A percentile compares a stretch with the other conserved stretches of the same genome.
phyloP scores from a whole-genome alignment of 1,140 invertebrate species.

The Ips nitidus region DNA sequence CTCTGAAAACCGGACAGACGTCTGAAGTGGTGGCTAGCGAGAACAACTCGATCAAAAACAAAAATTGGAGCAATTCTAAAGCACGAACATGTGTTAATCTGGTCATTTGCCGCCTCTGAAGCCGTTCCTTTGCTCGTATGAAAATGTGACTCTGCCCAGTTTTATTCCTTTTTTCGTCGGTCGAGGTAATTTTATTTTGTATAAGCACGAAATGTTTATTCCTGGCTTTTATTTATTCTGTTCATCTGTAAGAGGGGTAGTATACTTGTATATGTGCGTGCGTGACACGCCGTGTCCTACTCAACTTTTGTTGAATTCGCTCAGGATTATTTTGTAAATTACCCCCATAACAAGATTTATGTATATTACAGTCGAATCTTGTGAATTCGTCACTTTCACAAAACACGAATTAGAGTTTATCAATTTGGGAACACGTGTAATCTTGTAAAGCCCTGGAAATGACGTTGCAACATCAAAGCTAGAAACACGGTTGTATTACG shows the following conservation, averaged over 20 bases:
- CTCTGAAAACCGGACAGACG: constrained; percentile 33
- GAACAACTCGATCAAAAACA: constrained; percentile 35
- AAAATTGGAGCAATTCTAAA: constrained; percentile 38
- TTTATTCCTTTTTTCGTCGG: constrained; percentile 18
- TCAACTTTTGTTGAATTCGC: background rate
- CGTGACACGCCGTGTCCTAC: constrained; percentile 13
- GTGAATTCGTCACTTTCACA: no score
- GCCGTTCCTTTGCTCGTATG: constrained; percentile 20
- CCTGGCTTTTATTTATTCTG: constrained; percentile 22
- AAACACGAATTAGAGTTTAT: no score
- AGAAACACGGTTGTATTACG: no score
- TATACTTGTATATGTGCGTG: constrained; percentile 6
- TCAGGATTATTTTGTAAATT: no score
- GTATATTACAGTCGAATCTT: no score
- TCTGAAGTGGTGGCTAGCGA: constrained; percentile 34
- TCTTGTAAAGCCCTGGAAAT: no score
- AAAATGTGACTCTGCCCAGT: constrained; percentile 34
- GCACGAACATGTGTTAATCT: constrained; percentile 35
- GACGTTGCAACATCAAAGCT: no score
- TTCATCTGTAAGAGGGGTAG: constrained; percentile 7
- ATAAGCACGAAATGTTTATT: constrained; percentile 29
- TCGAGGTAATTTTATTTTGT: constrained; percentile 22
- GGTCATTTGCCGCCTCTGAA: constrained; percentile 23
- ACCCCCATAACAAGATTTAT: no score
- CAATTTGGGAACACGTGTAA: no score